Percentiles rank a stretch among this genome's conserved stretches.
Evolutionary conservation across 2,888 invertebrate species (phyloP).

Genomic region (Strigamia crassipes): DNA sequence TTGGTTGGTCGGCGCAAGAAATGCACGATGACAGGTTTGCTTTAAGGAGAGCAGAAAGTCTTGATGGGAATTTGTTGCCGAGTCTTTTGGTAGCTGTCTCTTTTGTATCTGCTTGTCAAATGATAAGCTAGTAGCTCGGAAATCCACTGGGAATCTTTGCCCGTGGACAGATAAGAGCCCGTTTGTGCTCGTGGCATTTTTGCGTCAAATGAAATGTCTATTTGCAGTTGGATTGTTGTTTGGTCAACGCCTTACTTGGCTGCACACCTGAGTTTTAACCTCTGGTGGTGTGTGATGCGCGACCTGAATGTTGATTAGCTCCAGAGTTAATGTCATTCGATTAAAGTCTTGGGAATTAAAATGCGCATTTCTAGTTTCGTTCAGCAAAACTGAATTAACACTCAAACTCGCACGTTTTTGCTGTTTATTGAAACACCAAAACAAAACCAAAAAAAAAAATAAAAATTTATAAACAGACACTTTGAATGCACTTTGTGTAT

Average conservation of each 20-base stretch:
- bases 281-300: neutral
- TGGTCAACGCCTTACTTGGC: neutral
- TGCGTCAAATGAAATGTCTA: neutral
- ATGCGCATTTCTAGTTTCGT: neutral
- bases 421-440: too few relatives aligned
- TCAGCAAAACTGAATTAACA: too few relatives aligned
- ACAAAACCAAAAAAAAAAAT: too few relatives aligned
- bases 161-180: neutral
- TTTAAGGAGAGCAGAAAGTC: conserved; percentile 8
- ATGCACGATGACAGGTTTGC: neutral
- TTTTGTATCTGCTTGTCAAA: conserved; percentile 5
- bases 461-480: too few relatives aligned
- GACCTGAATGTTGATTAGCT: neutral
- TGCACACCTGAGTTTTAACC: conserved; percentile 21
- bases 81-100: conserved; percentile 8
- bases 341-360: neutral
- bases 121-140: conserved; percentile 15
- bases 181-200: neutral
- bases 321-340: neutral
- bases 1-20: neutral
- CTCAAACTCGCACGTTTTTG: too few relatives aligned
- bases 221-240: conserved; percentile 16
- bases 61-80: conserved; percentile 8
- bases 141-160: conserved; percentile 11
- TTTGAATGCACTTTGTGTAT: too few relatives aligned